A percentile compares a stretch with the other conserved stretches of the same genome.
Evolutionary conservation across 2,888 invertebrate genomes (phyloP).

Genomic region (Chydorus sphaericus): DNA sequence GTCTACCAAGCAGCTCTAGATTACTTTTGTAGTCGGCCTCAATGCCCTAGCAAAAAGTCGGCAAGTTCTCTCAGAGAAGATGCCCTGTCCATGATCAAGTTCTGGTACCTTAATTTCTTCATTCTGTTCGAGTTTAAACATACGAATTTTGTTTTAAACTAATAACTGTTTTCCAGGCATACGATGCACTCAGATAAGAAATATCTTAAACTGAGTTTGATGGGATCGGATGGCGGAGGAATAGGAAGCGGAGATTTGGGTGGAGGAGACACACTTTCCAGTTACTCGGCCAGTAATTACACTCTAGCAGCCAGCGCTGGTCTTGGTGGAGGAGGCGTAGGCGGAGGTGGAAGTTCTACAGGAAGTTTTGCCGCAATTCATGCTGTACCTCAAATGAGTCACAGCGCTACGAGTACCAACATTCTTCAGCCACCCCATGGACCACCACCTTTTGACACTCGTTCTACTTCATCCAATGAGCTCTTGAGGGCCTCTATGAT

Average conservation of each 20-base stretch:
- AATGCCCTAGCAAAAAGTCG: constrained; percentile 62
- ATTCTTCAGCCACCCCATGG: not conserved
- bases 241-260: not conserved
- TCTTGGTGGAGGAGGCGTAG: too few relatives aligned
- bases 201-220: constrained; percentile 44
- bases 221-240: not conserved
- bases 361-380: not conserved
- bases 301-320: too few relatives aligned
- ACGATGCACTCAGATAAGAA: constrained; percentile 88
- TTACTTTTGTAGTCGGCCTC: constrained; percentile 83
- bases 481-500: too few relatives aligned
- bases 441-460: constrained; percentile 1
- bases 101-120: too few relatives aligned
- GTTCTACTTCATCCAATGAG: constrained; percentile 21
- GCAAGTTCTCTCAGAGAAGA: constrained; percentile 70
- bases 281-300: too few relatives aligned
- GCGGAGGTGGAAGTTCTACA: not conserved
- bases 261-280: too few relatives aligned
- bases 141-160: too few relatives aligned
- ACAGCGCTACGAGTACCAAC: not conserved
- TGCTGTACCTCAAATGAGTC: not conserved
- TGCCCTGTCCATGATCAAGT: constrained; percentile 70
- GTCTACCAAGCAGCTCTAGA: constrained; percentile 91
- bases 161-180: too few relatives aligned
- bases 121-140: too few relatives aligned